These are phyloP conservation scores for Lithophane semibrunnea DNA, from an alignment of 2,888 invertebrate species.

Conservation along the genomic window DNA sequence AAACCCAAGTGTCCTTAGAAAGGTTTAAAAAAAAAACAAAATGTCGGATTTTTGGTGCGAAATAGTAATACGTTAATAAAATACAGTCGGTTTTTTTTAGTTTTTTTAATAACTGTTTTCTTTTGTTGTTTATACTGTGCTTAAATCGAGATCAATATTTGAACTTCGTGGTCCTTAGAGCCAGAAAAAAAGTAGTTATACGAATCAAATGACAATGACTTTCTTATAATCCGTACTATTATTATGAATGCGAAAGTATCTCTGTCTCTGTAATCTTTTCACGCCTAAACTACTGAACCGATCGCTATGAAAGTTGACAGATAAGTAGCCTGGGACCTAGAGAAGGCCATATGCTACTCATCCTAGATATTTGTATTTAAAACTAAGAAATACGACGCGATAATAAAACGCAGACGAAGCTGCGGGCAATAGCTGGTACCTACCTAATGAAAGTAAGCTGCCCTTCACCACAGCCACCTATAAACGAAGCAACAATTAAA, in stretches of 20 bases:
- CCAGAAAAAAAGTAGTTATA: neutral
- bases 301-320: too few relatives aligned
- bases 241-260: neutral
- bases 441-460: neutral
- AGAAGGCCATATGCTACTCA: neutral
- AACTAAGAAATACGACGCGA: neutral
- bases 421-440: neutral
- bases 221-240: neutral
- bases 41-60: too few relatives aligned
- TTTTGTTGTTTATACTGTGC: too few relatives aligned
- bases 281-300: too few relatives aligned
- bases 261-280: too few relatives aligned
- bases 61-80: too few relatives aligned
- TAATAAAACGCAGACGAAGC: neutral
- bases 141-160: neutral
- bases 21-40: too few relatives aligned
- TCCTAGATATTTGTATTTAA: too few relatives aligned
- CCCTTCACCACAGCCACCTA: neutral
- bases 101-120: too few relatives aligned
- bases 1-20: too few relatives aligned
- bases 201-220: neutral
- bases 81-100: too few relatives aligned
- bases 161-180: neutral
- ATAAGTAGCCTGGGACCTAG: too few relatives aligned
- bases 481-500: constrained; percentile 49